phyloP scores from a whole-genome alignment of 1,140 invertebrate species.

The Macrosteles quadrilineatus region DNA sequence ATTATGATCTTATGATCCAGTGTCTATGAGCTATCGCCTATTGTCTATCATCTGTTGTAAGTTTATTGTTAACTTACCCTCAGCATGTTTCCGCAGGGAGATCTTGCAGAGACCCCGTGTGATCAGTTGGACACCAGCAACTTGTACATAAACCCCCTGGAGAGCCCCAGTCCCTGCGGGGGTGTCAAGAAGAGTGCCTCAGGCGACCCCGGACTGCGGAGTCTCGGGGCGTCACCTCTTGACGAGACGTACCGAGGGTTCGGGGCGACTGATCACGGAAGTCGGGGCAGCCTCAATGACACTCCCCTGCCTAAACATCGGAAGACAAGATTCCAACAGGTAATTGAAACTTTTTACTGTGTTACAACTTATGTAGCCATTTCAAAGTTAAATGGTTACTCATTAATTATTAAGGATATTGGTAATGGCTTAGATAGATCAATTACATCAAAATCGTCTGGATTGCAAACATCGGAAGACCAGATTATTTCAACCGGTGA shows the following conservation, averaged over 20 bases:
- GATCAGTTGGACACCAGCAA: slow-evolving; percentile 65
- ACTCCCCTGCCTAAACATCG: slow-evolving; percentile 75
- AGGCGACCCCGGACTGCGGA: slow-evolving; percentile 66
- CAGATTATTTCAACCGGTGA: too few species aligned
- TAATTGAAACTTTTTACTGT: too few species aligned
- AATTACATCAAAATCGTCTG: too few species aligned
- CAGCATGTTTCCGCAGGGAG: slow-evolving; percentile 66
- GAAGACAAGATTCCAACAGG: slow-evolving; percentile 84
- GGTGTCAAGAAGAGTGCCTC: slow-evolving; percentile 76
- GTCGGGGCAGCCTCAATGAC: slow-evolving; percentile 65
- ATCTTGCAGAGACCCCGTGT: slow-evolving; percentile 57
- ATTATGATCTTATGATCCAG: too few species aligned
- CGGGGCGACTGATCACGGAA: slow-evolving; percentile 55
- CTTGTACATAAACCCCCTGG: slow-evolving; percentile 88
- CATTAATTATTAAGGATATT: too few species aligned
- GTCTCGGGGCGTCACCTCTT: slow-evolving; percentile 54
- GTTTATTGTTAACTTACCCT: too few species aligned
- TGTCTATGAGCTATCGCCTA: too few species aligned
- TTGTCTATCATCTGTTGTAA: too few species aligned
- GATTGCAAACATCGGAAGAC: too few species aligned
- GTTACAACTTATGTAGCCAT: too few species aligned
- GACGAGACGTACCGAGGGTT: slow-evolving; percentile 58
- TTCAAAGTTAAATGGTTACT: too few species aligned
- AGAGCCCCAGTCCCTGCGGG: slow-evolving; percentile 41
- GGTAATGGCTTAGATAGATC: too few species aligned